Percentiles rank a stretch among this genome's conserved stretches.
phyloP scores from a whole-genome alignment of 2,797 vertebrate genomes.

The Cephalopachus bancanus region DNA sequence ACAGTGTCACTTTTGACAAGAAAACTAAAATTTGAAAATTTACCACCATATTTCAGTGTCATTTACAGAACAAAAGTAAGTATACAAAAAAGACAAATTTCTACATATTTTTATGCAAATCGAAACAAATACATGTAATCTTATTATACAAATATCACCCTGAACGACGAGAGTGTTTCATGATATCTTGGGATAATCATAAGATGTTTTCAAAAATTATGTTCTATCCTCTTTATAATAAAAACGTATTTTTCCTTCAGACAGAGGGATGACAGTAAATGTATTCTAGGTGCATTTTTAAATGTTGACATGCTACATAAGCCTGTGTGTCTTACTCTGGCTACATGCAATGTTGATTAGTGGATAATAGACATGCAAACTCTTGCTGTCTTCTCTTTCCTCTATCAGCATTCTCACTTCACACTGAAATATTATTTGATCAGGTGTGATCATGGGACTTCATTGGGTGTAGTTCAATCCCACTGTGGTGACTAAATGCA shows the following conservation, averaged over 20 bases:
- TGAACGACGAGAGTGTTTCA: background rate
- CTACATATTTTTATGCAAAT: constrained; percentile 22
- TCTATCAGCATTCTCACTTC: background rate
- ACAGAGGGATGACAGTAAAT: background rate
- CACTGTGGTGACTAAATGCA: background rate
- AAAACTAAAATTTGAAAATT: constrained; percentile 57
- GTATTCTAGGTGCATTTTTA: background rate
- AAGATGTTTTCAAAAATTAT: background rate
- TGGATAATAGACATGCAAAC: background rate
- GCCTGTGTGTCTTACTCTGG: background rate
- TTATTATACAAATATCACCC: background rate
- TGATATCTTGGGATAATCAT: background rate
- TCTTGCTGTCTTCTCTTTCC: background rate
- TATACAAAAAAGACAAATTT: background rate
- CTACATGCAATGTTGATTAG: background rate
- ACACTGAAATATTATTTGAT: background rate
- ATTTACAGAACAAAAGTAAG: constrained; percentile 16
- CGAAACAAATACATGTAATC: background rate
- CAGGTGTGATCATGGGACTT: background rate
- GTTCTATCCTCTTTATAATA: background rate
- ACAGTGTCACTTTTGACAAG: background rate
- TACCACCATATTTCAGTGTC: background rate
- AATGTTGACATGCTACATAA: background rate
- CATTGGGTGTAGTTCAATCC: background rate
- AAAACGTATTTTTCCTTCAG: background rate